A percentile compares a stretch with the other conserved stretches of the same genome.
phyloP scores from a whole-genome alignment of 64 coral and sea anemone genomes.

The Dendrophyllia cribrosa region DNA sequence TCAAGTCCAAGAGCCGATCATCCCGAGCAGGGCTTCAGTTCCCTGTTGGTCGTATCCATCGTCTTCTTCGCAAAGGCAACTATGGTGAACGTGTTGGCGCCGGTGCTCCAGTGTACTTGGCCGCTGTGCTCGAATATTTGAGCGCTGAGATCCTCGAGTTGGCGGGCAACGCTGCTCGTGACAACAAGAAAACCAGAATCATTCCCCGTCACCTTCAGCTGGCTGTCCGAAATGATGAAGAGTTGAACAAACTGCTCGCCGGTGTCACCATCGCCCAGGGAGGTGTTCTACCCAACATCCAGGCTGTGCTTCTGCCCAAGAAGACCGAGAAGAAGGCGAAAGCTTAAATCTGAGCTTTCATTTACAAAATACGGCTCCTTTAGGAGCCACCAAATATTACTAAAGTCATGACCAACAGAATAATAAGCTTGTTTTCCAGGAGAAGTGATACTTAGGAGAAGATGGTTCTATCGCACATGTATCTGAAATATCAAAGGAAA shows the following conservation, averaged over 20 bases:
- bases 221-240: constrained; percentile 6
- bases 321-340: constrained; percentile 9
- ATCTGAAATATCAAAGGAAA: too few relatives aligned
- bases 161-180: constrained; percentile 14
- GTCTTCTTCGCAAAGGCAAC: constrained; percentile 19
- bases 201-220: constrained; percentile 18
- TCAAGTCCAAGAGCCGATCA: constrained; percentile 76
- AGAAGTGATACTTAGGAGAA: too few relatives aligned
- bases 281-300: constrained; percentile 27
- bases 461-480: too few relatives aligned
- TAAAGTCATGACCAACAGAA: background rate
- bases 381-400: constrained; percentile 13
- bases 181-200: constrained; percentile 22
- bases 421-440: background rate
- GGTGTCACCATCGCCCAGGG: constrained; percentile 27
- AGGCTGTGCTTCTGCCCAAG: constrained; percentile 24
- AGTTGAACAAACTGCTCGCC: constrained; percentile 15
- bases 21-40: constrained; percentile 59
- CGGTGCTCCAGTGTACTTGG: constrained; percentile 13
- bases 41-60: constrained; percentile 11
- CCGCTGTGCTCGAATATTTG: constrained; percentile 9
- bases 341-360: background rate
- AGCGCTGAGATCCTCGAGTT: constrained; percentile 1
- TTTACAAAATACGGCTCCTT: constrained; percentile 6
- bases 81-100: constrained; percentile 5